phyloP scores from a whole-genome alignment of 2,797 vertebrate genomes.

The Intellagama lesueurii region DNA sequence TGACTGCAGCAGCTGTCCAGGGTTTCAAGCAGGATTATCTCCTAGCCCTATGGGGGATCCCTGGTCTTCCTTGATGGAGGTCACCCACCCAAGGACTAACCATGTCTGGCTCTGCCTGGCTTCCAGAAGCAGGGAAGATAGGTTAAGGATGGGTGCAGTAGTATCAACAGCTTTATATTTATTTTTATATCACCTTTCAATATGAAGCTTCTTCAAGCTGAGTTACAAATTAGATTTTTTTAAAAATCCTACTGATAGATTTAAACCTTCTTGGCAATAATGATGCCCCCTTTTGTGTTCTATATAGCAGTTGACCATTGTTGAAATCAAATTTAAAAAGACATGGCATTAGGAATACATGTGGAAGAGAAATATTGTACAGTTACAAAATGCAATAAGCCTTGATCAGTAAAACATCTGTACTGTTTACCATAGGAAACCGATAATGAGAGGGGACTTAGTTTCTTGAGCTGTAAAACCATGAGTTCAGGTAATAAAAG shows the following conservation, averaged over 20 bases:
- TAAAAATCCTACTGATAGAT: neutral
- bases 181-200: neutral
- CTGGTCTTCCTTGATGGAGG: no score
- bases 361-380: conserved; percentile 23
- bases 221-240: neutral
- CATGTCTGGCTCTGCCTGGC: no score
- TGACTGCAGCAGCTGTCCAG: neutral
- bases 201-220: neutral
- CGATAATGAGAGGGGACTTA: conserved; percentile 76
- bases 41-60: no score
- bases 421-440: conserved; percentile 79
- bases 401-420: conserved; percentile 74
- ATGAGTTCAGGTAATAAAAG: conserved; percentile 82
- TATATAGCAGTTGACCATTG: neutral
- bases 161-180: neutral
- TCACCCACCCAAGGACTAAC: no score
- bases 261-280: neutral
- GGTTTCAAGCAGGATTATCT: neutral
- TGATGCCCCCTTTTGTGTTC: neutral
- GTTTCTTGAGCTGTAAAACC: conserved; percentile 76
- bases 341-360: neutral
- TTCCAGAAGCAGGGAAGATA: no score
- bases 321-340: neutral
- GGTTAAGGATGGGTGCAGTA: no score
- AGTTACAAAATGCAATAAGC: conserved; percentile 42